Evolutionary conservation across 1,140 invertebrate species (phyloP), one percentile per base, ranked within the genome.

Genomic region (Pectinophora gossypiella): DNA sequence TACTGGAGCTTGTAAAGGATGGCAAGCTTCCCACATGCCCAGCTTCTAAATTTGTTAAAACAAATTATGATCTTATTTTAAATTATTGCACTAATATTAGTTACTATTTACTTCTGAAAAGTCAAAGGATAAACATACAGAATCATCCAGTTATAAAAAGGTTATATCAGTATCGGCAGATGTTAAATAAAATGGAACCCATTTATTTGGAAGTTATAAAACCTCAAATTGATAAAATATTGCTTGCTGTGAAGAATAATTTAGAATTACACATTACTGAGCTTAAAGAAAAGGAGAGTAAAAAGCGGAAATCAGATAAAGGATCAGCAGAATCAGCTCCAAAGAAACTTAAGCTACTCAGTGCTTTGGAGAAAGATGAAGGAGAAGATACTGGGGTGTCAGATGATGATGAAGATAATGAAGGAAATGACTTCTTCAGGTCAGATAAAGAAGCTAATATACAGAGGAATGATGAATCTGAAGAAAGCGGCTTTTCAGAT

Each of bases 111-210:
- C 88, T 96, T 58, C 65, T 98, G 0, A 97, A 96, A 89, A 88
- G 91, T 36, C 93, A 93, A 75, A 91, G 91, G 58, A 79, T 90
- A 23, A 88, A 90, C 47, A 88, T 95, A 13, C 90, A 92, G 63
- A 91, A 92, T 56, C 97, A 98, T 90, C 96, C 97, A 21, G 92
- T 98, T 21, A 92, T 96, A 15, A 95, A 95, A 80, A 88, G 94
- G 55, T 85, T 98, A 18, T 91, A 94, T 54, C 93, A 96, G 68
- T 95, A 95, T 64, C 91, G 94, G 56, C 90, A 95, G 76, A 87
- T 96, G 49, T 78, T 96, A 18, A 90, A 91, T 54, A 91, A 96
- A 86, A 73, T 97, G 45, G 91, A 93, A 60, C 89, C 91, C 21
- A 83, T 92, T 36, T 93, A 94, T 68, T 88, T 92, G 51, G 85